Base-by-base conservation (phyloP, 2,113 vertebrate genomes). In the Opisthocomus hoazin region DNA sequence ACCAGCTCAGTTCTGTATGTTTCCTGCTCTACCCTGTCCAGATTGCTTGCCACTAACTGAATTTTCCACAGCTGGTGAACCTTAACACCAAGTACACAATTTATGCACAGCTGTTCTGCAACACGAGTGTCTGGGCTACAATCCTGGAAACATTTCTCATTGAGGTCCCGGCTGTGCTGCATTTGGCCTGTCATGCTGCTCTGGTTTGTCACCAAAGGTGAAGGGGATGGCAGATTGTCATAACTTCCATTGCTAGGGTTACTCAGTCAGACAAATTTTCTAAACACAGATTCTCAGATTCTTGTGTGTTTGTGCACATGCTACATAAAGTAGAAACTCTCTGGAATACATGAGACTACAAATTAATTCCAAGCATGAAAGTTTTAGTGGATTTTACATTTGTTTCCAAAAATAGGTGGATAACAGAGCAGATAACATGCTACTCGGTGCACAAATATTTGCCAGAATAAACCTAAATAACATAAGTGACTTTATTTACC, bases 151-250 rank as follows among this genome's bases (percentile, higher is more conserved):
- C 30, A 6, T 4, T 71, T 88, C 51, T 56, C 4, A 1, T 6
- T 37, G 21, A 63, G 26, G 21, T 9, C 26, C 17, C 1, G 3
- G 3, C 13, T 71, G 12, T 73, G 26, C 19, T 2, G 4, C 0
- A 0, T 73, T 60, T 80, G 53, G 5, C 13, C 39, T 14, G 19
- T 43, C 14, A 26, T 27, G 12, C 15, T 87, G 7, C 6, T 69
- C 46, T 48, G 13, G 16, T 58, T 48, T 60, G 45, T 71, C 21
- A 37, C 21, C 29, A 58, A 36, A 63, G 9, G 8, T 48, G 53
- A n/a, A 17, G 2, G 17, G 22, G 9, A 37, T 15, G 6, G 22
- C 37, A 45, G 23, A 3, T 32, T 56, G 18, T 6, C 51, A 9
- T 16, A 46, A 56, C 11, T 89, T 68, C 11, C 37, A 53, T 18